Evolutionary conservation across 1,140 invertebrate genomes (phyloP).

Genomic region (Drosophila willistoni): DNA sequence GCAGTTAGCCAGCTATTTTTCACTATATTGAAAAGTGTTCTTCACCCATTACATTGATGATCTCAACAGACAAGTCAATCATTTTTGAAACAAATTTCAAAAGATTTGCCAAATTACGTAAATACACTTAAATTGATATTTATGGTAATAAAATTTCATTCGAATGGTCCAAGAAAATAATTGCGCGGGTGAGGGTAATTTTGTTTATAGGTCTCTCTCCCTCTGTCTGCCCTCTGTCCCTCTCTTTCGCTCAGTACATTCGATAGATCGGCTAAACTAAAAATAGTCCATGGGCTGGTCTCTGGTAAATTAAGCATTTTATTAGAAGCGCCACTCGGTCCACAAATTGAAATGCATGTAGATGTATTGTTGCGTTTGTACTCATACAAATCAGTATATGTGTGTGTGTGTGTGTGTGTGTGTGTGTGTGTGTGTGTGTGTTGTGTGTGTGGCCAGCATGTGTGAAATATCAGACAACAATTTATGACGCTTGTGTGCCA

Average conservation of each 20-base stretch:
- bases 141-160: slow-evolving; percentile 5
- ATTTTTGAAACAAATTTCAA: not conserved
- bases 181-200: not conserved
- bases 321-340: slow-evolving; percentile 57
- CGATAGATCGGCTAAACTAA: slow-evolving; percentile 32
- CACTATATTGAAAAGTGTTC: too few relatives aligned
- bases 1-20: too few relatives aligned
- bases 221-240: too few relatives aligned
- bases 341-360: slow-evolving; percentile 41
- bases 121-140: slow-evolving; percentile 8
- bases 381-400: not conserved
- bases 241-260: not conserved
- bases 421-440: not conserved
- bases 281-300: slow-evolving; percentile 15
- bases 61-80: not conserved
- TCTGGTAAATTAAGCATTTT: slow-evolving; percentile 77
- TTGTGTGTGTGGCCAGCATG: slow-evolving; percentile 56
- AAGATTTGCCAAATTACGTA: not conserved
- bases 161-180: not conserved
- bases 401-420: not conserved
- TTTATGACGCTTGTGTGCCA: slow-evolving; percentile 70
- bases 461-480: slow-evolving; percentile 75
- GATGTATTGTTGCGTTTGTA: slow-evolving; percentile 22
- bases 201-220: slow-evolving; percentile 15
- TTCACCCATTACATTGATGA: not conserved